These are phyloP conservation scores for Australoheros scitulus DNA, from an alignment of 2,113 vertebrate species.

Conservation along the genomic window DNA sequence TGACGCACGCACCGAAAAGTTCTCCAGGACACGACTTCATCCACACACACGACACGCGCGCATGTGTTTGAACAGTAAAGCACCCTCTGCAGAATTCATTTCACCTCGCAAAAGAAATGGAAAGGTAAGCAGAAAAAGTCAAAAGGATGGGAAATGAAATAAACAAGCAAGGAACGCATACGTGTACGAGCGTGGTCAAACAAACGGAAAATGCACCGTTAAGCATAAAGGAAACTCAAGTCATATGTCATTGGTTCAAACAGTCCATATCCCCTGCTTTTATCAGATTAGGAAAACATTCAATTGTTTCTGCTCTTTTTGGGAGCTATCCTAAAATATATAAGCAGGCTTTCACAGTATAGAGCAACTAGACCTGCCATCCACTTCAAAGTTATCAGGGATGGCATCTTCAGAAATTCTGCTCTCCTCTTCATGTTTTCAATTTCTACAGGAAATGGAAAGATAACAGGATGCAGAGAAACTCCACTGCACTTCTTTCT, in stretches of 20 bases:
- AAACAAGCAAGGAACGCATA: slow-evolving; percentile 25
- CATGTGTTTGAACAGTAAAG: slow-evolving; percentile 46
- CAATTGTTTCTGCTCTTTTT: background rate
- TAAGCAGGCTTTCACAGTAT: background rate
- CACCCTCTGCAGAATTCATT: slow-evolving; percentile 56
- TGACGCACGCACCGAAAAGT: slow-evolving; percentile 63
- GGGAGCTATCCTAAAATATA: background rate
- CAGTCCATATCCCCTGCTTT: background rate
- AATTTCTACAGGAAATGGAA: background rate
- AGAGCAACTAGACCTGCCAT: background rate
- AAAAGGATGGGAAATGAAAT: slow-evolving; percentile 39
- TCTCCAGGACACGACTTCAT: slow-evolving; percentile 46
- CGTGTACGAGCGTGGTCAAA: slow-evolving; percentile 27
- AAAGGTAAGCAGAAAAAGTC: slow-evolving; percentile 61
- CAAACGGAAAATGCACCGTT: slow-evolving; percentile 12
- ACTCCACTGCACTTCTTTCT: background rate
- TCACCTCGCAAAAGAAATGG: slow-evolving; percentile 17
- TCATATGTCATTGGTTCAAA: background rate
- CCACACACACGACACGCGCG: background rate
- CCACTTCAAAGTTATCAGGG: slow-evolving; percentile 9
- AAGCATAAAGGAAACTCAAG: background rate
- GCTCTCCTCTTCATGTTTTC: background rate
- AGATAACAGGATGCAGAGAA: background rate
- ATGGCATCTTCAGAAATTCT: slow-evolving; percentile 4
- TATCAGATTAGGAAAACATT: background rate